Conservation (phyloP, 2,113 vertebrate genomes). For the Panthera leo region DNA sequence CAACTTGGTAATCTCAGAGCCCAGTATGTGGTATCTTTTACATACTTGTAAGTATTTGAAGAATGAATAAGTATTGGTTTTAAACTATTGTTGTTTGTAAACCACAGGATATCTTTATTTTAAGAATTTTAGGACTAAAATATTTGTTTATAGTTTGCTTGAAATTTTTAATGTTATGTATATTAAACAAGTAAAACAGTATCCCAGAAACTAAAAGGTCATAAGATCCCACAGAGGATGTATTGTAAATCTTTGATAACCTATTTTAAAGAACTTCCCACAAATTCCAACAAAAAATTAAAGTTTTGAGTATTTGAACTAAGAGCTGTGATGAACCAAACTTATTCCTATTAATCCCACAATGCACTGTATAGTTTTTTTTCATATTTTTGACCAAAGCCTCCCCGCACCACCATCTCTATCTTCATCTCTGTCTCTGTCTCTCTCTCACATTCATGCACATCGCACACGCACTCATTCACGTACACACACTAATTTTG, state of each 20-base stretch:
- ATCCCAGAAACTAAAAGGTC: not conserved
- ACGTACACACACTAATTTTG: not conserved
- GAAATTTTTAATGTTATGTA: not conserved
- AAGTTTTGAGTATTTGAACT: not conserved
- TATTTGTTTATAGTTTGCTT: conserved; percentile 9
- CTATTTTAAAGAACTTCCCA: conserved; percentile 8
- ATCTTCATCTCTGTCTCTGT: not conserved
- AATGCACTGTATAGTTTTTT: not conserved
- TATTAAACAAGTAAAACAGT: not conserved
- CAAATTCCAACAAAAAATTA: not conserved
- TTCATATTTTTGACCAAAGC: not conserved
- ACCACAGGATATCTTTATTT: not conserved
- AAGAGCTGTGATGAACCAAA: not conserved
- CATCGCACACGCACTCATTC: not conserved
- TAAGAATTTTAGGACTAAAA: not conserved
- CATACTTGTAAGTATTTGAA: not conserved
- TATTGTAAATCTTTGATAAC: not conserved
- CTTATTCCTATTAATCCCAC: not conserved
- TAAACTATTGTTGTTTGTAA: conserved; percentile 11
- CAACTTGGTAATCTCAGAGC: not conserved
- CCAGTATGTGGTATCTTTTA: not conserved
- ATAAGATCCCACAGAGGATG: not conserved
- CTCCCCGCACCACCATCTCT: not conserved
- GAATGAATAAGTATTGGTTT: conserved; percentile 3
- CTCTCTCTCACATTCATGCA: not conserved